Evolutionary conservation across 2,113 vertebrate species (phyloP), one percentile per base, ranked within the genome.

Genomic region (Phylloscopus whistleri): DNA sequence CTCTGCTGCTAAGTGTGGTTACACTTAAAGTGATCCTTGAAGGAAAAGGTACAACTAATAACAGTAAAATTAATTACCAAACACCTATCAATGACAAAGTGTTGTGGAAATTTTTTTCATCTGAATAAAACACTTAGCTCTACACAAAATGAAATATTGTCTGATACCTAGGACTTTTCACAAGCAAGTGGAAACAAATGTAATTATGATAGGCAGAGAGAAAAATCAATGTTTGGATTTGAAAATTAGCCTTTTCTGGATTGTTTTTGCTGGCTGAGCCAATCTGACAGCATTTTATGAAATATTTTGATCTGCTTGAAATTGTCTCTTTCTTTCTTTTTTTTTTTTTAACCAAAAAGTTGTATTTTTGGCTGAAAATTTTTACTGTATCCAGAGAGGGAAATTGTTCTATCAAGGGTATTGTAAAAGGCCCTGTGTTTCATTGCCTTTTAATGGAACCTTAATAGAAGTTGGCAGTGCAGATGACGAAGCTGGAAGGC

Each of bases 381-480:
- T 95, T 87, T 90, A 70, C 90, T 91, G 37, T 73, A 83, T 93
- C 70, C 75, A 95, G 93, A 90, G 95, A 90, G 78, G 87, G 91
- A 95, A 97, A 90, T 89, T 74, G 80, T 89, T 91, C 82, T 63
- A 67, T 91, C 91, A 85, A 68, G 96, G 91, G 94, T 87, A 95
- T 90, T 96, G 93, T 96, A 94, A 95, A 96, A 94, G 90, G 62
- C 70, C 67, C 84, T 31, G 67, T 90, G 81, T 95, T 97, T 95
- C 91, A 94, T 87, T 96, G 94, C 77, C 75, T 96, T 96, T 95
- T 96, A 96, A 96, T 95, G 81, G 84, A 94, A 89, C 89, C 93
- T 94, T 95, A 94, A 96, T 87, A 84, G 93, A 89, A 91, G 84
- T 67, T 97, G 94, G 95, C 96, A 97, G 91, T 3, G 2, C 26